Evolutionary conservation across 2,888 invertebrate genomes (phyloP).

Genomic region (Plebejus argus): DNA sequence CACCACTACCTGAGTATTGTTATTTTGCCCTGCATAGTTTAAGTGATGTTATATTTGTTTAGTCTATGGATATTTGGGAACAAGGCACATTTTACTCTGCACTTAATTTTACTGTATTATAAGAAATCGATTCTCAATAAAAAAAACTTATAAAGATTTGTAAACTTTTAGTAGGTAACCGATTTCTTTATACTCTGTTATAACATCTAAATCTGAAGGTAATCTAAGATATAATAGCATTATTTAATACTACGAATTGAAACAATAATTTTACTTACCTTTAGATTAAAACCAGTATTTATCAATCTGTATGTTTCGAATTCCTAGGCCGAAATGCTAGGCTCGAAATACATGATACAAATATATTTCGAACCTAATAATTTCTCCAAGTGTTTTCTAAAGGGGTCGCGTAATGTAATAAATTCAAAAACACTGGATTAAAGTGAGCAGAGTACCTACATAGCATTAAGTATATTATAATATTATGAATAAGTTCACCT

Average conservation of each 20-base stretch:
- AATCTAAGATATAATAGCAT: not conserved
- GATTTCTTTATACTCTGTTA: not conserved
- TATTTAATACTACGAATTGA: not conserved
- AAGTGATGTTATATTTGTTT: slow-evolving; percentile 12
- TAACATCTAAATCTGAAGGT: not conserved
- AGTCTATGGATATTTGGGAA: slow-evolving; percentile 12
- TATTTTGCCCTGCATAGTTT: slow-evolving; percentile 7
- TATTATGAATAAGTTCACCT: not conserved
- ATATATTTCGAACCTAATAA: too few relatives aligned
- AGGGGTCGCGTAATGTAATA: too few relatives aligned
- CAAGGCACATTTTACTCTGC: slow-evolving; percentile 4
- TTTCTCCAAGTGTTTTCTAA: too few relatives aligned
- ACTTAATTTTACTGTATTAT: slow-evolving; percentile 10
- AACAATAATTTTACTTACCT: not conserved
- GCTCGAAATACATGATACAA: too few relatives aligned
- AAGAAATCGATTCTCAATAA: not conserved
- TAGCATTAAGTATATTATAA: not conserved
- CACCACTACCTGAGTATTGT: not conserved
- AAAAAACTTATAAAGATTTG: not conserved
- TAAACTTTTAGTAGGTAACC: not conserved
- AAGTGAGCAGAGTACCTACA: not conserved
- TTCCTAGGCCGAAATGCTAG: too few relatives aligned
- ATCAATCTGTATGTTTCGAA: too few relatives aligned
- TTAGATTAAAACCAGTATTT: not conserved
- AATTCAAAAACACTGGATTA: not conserved